Evolutionary conservation across 1,140 invertebrate species (phyloP).

Genomic region (Paralvinella palmiformis): DNA sequence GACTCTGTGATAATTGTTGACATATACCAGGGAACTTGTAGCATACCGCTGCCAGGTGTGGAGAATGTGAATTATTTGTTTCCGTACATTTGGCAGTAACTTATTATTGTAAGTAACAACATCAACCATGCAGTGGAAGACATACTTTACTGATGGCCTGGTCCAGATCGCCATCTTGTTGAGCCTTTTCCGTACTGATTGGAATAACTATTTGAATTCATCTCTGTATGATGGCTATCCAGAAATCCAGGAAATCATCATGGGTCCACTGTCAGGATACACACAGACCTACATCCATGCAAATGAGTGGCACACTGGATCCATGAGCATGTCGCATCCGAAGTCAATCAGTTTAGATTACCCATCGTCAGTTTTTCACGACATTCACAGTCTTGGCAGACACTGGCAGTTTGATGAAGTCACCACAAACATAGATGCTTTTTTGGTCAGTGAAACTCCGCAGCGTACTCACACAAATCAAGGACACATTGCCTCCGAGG

Average conservation of each 20-base stretch:
- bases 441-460: slow-evolving; percentile 51
- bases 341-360: not conserved
- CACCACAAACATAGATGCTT: slow-evolving; percentile 52
- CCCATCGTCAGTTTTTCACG: slow-evolving; percentile 60
- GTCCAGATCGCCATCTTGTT: slow-evolving; percentile 70
- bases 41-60: too few relatives aligned
- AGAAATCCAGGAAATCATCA: slow-evolving; percentile 44
- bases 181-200: slow-evolving; percentile 68
- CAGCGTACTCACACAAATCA: not conserved
- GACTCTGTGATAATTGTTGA: too few relatives aligned
- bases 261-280: slow-evolving; percentile 44
- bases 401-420: slow-evolving; percentile 48
- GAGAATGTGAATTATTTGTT: too few relatives aligned
- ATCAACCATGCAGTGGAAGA: slow-evolving; percentile 30
- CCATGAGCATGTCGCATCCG: not conserved
- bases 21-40: too few relatives aligned
- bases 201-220: slow-evolving; percentile 59
- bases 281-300: slow-evolving; percentile 49
- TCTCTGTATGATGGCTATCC: slow-evolving; percentile 51
- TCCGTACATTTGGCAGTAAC: too few relatives aligned
- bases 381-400: slow-evolving; percentile 64
- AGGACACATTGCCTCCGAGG: too few relatives aligned
- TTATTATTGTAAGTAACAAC: too few relatives aligned
- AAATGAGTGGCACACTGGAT: not conserved
- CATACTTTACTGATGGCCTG: slow-evolving; percentile 60